These are phyloP conservation scores for Trichoplusia ni DNA, from an alignment of 1,140 invertebrate species.

Conservation along the genomic window DNA sequence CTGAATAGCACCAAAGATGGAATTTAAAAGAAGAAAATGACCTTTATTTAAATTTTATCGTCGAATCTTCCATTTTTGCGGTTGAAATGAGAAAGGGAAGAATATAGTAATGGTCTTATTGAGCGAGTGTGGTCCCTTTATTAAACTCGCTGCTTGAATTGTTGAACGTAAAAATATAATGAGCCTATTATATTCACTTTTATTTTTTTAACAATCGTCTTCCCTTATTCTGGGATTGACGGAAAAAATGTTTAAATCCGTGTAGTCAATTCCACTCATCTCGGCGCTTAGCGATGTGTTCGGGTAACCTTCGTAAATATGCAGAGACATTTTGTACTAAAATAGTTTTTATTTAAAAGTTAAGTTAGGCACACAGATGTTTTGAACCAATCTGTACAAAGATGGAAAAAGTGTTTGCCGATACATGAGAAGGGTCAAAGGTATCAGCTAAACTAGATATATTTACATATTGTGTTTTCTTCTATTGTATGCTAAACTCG, in stretches of 20 bases:
- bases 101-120: constrained; percentile 37
- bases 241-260: neutral
- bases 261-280: too few relatives aligned
- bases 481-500: too few relatives aligned
- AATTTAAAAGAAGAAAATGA: constrained; percentile 38
- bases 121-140: constrained; percentile 33
- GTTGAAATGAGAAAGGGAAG: constrained; percentile 36
- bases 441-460: too few relatives aligned
- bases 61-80: constrained; percentile 30
- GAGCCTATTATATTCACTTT: constrained; percentile 8
- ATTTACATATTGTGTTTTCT: too few relatives aligned
- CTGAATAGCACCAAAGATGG: constrained; percentile 20
- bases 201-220: constrained; percentile 10
- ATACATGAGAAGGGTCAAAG: too few relatives aligned
- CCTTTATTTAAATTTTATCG: constrained; percentile 48
- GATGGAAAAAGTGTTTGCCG: too few relatives aligned
- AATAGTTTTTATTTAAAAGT: too few relatives aligned
- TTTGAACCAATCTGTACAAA: too few relatives aligned
- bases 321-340: too few relatives aligned
- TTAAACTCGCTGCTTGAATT: constrained; percentile 27
- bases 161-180: constrained; percentile 6
- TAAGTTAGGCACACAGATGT: too few relatives aligned
- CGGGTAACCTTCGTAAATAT: too few relatives aligned
- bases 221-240: constrained; percentile 2
- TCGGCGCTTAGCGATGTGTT: too few relatives aligned